phyloP scores from a whole-genome alignment of 1,140 invertebrate species.

The Drosophila persimilis region DNA sequence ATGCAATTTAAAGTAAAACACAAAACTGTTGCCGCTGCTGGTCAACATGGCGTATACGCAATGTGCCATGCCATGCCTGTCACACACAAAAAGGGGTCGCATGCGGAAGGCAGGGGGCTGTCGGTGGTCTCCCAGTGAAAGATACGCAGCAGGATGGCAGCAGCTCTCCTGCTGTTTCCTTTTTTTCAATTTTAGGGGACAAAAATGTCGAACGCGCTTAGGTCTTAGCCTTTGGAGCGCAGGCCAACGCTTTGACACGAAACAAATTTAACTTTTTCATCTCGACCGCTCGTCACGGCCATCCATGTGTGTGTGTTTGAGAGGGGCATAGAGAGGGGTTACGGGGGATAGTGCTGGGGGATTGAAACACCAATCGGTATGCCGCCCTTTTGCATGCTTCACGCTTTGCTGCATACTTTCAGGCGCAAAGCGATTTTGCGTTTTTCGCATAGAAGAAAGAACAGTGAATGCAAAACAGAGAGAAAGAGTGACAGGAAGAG shows the following conservation, averaged over 20 bases:
- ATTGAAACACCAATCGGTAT: conserved; percentile 59
- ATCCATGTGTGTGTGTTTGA: conserved; percentile 1
- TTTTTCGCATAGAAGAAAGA: conserved; percentile 66
- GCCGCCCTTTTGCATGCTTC: conserved; percentile 66
- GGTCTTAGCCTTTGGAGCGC: conserved; percentile 47
- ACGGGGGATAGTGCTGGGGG: conserved; percentile 7
- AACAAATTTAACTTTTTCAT: conserved; percentile 82
- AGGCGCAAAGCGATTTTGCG: conserved; percentile 78
- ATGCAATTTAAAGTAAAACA: conserved; percentile 81
- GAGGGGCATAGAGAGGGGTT: neutral
- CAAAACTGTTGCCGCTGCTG: conserved; percentile 70
- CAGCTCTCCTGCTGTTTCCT: conserved; percentile 39
- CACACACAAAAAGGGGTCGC: conserved; percentile 19
- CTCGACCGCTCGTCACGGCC: conserved; percentile 58
- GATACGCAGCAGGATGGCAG: conserved; percentile 42
- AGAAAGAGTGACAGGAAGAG: no score
- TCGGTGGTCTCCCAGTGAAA: conserved; percentile 4
- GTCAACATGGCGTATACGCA: conserved; percentile 76
- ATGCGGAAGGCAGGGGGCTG: neutral
- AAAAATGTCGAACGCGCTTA: conserved; percentile 79
- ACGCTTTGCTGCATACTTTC: conserved; percentile 78
- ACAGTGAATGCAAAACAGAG: conserved; percentile 13
- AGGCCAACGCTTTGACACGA: conserved; percentile 74
- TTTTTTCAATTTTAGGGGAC: conserved; percentile 67
- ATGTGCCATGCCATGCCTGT: conserved; percentile 55